Evolutionary conservation across 2,797 vertebrate genomes (phyloP).

Genomic region (Pseudotriccus pelzelni): DNA sequence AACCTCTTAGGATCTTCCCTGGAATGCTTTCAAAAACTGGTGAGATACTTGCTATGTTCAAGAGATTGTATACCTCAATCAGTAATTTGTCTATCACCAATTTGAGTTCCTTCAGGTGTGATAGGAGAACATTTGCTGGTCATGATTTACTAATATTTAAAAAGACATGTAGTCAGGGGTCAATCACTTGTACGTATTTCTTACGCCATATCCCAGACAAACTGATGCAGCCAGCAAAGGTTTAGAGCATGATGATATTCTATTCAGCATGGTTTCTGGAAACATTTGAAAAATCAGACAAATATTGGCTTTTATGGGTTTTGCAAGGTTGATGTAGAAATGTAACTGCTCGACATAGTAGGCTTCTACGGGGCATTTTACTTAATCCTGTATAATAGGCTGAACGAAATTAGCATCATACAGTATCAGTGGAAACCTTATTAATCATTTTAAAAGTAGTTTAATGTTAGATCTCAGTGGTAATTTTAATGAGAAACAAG

Average conservation of each 20-base stretch:
- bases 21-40: not conserved
- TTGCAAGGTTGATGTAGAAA: not conserved
- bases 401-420: not conserved
- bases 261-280: not conserved
- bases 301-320: not conserved
- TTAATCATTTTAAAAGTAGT: not conserved
- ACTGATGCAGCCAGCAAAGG: not conserved
- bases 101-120: not conserved
- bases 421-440: not conserved
- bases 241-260: not conserved
- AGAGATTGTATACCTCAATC: not conserved
- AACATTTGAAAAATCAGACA: not conserved
- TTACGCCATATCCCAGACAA: not conserved
- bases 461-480: not conserved
- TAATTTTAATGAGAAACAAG: slow-evolving; percentile 1
- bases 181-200: not conserved
- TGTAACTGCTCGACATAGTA: not conserved
- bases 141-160: not conserved
- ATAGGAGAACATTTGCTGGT: not conserved
- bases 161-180: not conserved
- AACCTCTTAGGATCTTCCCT: not conserved
- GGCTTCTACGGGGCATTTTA: not conserved
- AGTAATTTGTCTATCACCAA: not conserved
- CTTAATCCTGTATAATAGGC: not conserved
- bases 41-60: not conserved